Conservation (phyloP, 2,797 vertebrate genomes). For the Bradypodion ventrale region DNA sequence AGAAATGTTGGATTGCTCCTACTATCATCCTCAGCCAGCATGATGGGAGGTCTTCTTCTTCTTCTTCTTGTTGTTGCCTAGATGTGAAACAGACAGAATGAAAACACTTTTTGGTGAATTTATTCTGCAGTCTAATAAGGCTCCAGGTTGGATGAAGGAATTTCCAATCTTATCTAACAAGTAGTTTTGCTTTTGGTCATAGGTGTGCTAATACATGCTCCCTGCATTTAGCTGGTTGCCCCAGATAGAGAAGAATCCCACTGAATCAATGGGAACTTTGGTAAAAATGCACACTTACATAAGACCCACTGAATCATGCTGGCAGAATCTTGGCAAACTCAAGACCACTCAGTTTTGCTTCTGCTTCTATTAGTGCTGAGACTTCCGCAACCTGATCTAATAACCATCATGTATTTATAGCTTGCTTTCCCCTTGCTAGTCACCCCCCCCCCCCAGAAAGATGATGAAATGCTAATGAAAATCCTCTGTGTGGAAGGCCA, state of each 20-base stretch:
- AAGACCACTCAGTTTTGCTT: not conserved
- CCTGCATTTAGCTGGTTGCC: too few species aligned
- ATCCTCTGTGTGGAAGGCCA: conserved; percentile 65
- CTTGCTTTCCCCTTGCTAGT: not conserved
- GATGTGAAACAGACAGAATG: too few species aligned
- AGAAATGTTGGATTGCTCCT: not conserved
- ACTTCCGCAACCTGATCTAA: conserved; percentile 20
- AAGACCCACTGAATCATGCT: too few species aligned
- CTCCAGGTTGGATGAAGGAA: not conserved
- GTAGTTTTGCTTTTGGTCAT: not conserved
- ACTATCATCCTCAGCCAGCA: not conserved
- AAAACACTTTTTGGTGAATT: too few species aligned
- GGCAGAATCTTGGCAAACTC: too few species aligned
- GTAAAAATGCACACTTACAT: too few species aligned
- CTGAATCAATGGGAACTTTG: too few species aligned
- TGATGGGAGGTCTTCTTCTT: too few species aligned
- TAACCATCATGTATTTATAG: conserved; percentile 45
- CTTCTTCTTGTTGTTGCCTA: too few species aligned
- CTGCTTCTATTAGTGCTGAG: not conserved
- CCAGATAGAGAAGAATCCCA: too few species aligned
- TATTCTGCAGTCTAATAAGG: not conserved
- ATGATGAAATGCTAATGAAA: conserved; percentile 65
- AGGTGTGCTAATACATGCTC: too few species aligned
- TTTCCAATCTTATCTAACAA: not conserved
- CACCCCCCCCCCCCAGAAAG: conserved; percentile 1